phyloP scores from a whole-genome alignment of 2,888 invertebrate species.

The Nomada hirtipes region DNA sequence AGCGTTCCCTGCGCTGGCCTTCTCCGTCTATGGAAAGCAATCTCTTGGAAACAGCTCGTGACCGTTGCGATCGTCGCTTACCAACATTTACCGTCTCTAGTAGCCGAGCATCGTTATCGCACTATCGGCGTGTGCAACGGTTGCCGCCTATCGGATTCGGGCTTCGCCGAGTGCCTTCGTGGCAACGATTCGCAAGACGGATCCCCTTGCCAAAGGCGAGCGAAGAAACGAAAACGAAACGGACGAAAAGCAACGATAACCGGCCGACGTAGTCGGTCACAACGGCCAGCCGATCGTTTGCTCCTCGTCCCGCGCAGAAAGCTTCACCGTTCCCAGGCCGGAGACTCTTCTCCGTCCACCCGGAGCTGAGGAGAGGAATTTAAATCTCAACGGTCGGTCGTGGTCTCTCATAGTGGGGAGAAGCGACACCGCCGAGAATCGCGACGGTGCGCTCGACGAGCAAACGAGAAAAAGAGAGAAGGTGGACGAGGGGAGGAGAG shows the following conservation, averaged over 20 bases:
- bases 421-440: constrained; percentile 58
- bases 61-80: too few species aligned
- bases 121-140: too few species aligned
- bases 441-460: constrained; percentile 56
- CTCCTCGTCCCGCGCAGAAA: constrained; percentile 46
- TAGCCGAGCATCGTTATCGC: too few species aligned
- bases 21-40: too few species aligned
- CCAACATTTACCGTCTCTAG: too few species aligned
- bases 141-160: too few species aligned
- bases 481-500: constrained; percentile 9
- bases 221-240: background rate
- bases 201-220: background rate
- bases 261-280: constrained; percentile 31
- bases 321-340: constrained; percentile 76
- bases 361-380: constrained; percentile 77
- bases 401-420: constrained; percentile 72
- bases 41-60: too few species aligned
- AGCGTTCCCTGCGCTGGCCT: constrained; percentile 21
- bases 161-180: too few species aligned
- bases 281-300: constrained; percentile 44
- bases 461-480: constrained; percentile 15
- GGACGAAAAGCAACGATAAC: constrained; percentile 7
- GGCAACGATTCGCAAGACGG: background rate
- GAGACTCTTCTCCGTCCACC: constrained; percentile 67
- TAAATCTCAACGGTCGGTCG: constrained; percentile 83